Conservation (phyloP, 2,888 invertebrate genomes). For the Hemistola chrysoprasaria region DNA sequence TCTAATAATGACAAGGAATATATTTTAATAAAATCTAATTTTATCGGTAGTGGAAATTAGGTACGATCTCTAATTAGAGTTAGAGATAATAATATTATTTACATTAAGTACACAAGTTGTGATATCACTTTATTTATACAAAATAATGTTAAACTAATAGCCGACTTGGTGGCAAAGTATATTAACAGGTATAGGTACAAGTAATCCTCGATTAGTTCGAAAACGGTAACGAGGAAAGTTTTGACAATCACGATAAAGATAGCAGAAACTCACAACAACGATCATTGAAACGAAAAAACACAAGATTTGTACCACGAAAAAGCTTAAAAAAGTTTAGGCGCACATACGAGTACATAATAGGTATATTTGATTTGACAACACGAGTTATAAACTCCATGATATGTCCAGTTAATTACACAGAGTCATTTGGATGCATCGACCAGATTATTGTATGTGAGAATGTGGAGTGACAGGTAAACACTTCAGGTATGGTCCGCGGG, state of each 20-base stretch:
- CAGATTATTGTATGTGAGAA: constrained; percentile 66
- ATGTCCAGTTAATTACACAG: constrained; percentile 48
- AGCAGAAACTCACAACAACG: not conserved
- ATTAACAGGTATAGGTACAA: constrained; percentile 1
- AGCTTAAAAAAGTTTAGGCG: constrained; percentile 14
- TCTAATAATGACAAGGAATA: constrained; percentile 61
- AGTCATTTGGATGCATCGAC: constrained; percentile 78
- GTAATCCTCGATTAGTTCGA: constrained; percentile 36
- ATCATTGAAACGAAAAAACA: constrained; percentile 1
- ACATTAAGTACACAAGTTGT: constrained; percentile 67
- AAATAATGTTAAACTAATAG: constrained; percentile 46
- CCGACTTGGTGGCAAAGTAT: constrained; percentile 55
- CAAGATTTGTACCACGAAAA: constrained; percentile 16
- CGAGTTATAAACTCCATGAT: constrained; percentile 43
- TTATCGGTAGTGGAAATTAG: constrained; percentile 77
- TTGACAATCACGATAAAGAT: constrained; percentile 1
- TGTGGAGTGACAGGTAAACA: constrained; percentile 40
- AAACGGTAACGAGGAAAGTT: constrained; percentile 20
- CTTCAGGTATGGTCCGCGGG: constrained; percentile 79
- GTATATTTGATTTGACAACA: constrained; percentile 27
- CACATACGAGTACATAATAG: too few relatives aligned
- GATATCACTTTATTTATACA: constrained; percentile 65
- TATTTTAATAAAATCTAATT: constrained; percentile 34
- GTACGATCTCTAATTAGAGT: constrained; percentile 55
- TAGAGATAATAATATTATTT: constrained; percentile 56